Evolutionary conservation across 2,797 vertebrate genomes (phyloP), one percentile per base, ranked within the genome.

Genomic region (Leptodactylus fallax): DNA sequence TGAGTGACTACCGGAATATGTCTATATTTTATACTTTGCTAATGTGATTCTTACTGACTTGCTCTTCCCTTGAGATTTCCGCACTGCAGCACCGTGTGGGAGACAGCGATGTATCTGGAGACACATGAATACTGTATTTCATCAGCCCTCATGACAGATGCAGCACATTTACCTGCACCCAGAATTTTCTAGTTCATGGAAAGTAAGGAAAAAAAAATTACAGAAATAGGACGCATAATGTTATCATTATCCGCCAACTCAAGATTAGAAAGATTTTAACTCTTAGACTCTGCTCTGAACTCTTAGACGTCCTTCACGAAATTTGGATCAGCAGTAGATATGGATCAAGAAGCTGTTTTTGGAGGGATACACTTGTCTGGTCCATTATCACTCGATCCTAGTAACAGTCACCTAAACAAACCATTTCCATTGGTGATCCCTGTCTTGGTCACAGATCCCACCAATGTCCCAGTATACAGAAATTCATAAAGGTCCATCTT

Each of bases 71-170:
- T 53, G 80, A 71, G 87, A 79, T 58, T 60, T 79, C 74, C 81
- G 87, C 87, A 87, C 81, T 84, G 87, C 87, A 84, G 87, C 36
- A 79, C 5, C 13, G 63, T 58, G 87, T 83, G 87, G 87, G 87
- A 83, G 87, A 87, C 69, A 49, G 47, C 27, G 27, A 17, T n/a
- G 49, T 67, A 81, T 87, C 55, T 69, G 74, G 25, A 60, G 80
- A 87, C n/a, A n/a, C 81, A 58, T 25, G 19, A 71, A 79, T 56
- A 58, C 47, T 47, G 79, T 79, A n/a, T 69, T 58, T 77, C 25
- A 87, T 83, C 25, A n/a, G 60, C 81, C 69, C 45, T 63, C 17
- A 13, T 87, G 86, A 87, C 86, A 67, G 71, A 76, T 67, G 71
- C 80, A 25, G 86, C 80, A 67, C 49, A 45, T 49, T n/a, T 87